Base-by-base conservation (phyloP, 2,113 vertebrate species). In the Alectura lathami region DNA sequence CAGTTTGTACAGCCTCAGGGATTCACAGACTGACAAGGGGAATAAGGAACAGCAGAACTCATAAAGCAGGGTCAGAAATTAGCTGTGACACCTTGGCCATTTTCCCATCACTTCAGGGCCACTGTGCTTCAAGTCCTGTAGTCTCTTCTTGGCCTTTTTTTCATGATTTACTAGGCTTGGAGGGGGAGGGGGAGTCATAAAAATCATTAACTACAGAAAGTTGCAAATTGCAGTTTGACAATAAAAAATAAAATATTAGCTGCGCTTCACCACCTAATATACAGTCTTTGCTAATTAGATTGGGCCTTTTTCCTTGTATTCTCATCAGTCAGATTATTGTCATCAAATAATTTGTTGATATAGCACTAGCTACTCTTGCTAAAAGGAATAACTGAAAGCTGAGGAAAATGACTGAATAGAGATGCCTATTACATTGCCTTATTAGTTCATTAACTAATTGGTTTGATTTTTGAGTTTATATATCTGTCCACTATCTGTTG, bases 1-100 rank as follows among this genome's bases (percentile, higher is more conserved):
- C 98, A 98, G 98, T 97, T 96, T 96, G 97, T 96, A 98, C 97
- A 96, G 97, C 98, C 98, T 98, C 94, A 88, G 98, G 98, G 98
- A 98, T 97, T 98, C 97, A 96, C 96, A 97, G 97, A 98, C 97
- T 98, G 95, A 98, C 97, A 97, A 97, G 96, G 97, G 91, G 97
- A 98, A 97, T 98, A 97, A 97, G 97, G 96, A 98, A 97, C 95
- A 97, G 97, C 96, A 97, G 97, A 98, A 97, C 95, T 97, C 97
- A 98, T 97, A 98, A 97, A 97, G 96, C 97, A 96, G 96, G 97
- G 97, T 97, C 97, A 98, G 96, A 98, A 98, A 98, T 98, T 97
- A 98, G 96, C 98, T 97, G 94, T 97, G 97, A 98, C 98, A 98
- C 96, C 91, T 98, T 98, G 97, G 98, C 97, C 95, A 96, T 96